Conservation (phyloP, 2,113 vertebrate species). For the Columbina picui region DNA sequence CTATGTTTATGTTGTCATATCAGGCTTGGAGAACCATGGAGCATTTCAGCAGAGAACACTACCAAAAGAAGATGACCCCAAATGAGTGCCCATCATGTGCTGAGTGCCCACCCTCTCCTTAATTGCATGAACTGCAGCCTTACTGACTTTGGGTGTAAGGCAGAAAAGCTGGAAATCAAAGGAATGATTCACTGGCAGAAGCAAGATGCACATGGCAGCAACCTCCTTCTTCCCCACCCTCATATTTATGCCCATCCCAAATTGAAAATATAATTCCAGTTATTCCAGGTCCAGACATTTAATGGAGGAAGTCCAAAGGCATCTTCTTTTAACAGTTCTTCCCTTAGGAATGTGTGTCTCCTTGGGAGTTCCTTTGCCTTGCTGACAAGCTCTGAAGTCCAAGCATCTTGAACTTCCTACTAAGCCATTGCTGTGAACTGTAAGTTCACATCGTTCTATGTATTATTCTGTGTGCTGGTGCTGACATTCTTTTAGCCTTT, state of each 20-base stretch:
- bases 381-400: neutral
- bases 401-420: neutral
- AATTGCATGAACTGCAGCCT: neutral
- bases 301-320: neutral
- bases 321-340: neutral
- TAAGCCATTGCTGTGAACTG: neutral
- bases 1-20: neutral
- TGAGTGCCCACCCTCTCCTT: neutral
- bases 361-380: neutral
- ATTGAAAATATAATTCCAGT: conserved; percentile 30
- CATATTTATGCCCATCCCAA: neutral
- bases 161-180: conserved; percentile 25
- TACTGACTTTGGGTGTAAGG: neutral
- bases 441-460: neutral
- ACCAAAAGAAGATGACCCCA: neutral
- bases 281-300: conserved; percentile 12
- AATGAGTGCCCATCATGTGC: neutral
- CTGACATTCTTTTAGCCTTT: neutral
- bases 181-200: neutral
- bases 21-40: neutral
- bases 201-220: neutral
- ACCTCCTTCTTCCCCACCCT: conserved; percentile 15
- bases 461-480: neutral
- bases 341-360: neutral
- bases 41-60: neutral